Base-by-base conservation (phyloP, 2,797 vertebrate species). In the Pyrrhura leucotis region DNA sequence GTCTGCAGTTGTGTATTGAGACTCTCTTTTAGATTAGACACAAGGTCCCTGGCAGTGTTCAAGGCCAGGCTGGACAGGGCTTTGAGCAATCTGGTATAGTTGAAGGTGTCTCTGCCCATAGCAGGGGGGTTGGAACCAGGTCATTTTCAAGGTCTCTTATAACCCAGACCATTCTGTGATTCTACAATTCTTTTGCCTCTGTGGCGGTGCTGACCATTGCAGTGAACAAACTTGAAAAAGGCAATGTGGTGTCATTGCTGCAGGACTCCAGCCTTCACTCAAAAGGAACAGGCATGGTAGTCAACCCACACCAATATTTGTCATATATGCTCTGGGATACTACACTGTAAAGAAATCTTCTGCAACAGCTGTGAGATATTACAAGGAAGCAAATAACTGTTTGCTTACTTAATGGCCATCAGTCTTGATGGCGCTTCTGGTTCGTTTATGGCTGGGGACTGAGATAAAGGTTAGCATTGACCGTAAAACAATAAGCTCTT, bases 381-480 rank as follows among this genome's bases (percentile, higher is more conserved):
- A 68, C 68, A 93, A 90, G 72, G 26, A 93, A 92, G 87, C 74
- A 95, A 96, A 44, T 83, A 95, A 80, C 82, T 77, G 45, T 97
- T 95, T 95, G 74, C 78, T 94, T 93, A 65, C 80, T 88, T 96
- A 84, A 95, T 81, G 80, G 76, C 26, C 67, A 53, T 71, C 87
- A 37, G 90, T 69, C 88, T 81, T 63, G 82, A 87, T 89, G 85
- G 75, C 0, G 1, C 76, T 92, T 59, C 85, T 39, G 17, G 68
- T 83, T 80, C n/a, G 7, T 85, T 96, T 92, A 81, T 26, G 39
- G 63, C 65, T 85, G 58, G 69, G 81, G 68, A 79, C 78, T 1
- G 37, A 95, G 89, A 91, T 91, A 96, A 90, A 90, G 67, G 71
- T 85, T 86, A 88, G 45, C 58, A 85, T 40, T 95, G 73, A 90